phyloP scores from a whole-genome alignment of 2,113 vertebrate species.

The Meleagris gallopavo region DNA sequence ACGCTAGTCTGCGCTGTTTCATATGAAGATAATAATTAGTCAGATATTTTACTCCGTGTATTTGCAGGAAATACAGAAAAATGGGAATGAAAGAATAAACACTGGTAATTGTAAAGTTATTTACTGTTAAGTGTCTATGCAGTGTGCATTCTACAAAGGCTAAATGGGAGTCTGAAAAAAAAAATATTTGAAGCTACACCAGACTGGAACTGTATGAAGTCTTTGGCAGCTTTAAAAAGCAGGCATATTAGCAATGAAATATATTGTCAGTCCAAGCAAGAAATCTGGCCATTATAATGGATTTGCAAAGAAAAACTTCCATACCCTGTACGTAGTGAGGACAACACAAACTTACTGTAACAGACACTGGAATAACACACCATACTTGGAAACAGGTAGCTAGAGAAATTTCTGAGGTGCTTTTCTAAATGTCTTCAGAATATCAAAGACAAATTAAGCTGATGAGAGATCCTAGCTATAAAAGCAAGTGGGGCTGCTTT shows the following conservation, averaged over 20 bases:
- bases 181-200: background rate
- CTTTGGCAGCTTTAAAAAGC: background rate
- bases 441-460: background rate
- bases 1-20: background rate
- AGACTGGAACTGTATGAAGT: background rate
- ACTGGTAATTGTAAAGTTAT: background rate
- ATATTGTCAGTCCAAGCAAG: background rate
- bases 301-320: background rate
- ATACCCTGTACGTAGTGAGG: background rate
- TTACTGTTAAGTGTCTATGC: background rate
- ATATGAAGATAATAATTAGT: background rate
- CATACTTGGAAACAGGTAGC: background rate
- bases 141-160: background rate
- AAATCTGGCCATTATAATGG: background rate
- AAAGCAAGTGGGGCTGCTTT: background rate
- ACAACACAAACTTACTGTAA: background rate
- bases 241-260: background rate
- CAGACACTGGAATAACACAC: background rate
- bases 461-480: background rate
- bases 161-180: background rate
- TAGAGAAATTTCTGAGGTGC: background rate
- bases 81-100: background rate
- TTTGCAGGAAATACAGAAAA: background rate
- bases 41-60: background rate
- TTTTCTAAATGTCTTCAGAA: background rate